Conservation (phyloP, 2,113 vertebrate genomes). For the Seriola quinqueradiata region DNA sequence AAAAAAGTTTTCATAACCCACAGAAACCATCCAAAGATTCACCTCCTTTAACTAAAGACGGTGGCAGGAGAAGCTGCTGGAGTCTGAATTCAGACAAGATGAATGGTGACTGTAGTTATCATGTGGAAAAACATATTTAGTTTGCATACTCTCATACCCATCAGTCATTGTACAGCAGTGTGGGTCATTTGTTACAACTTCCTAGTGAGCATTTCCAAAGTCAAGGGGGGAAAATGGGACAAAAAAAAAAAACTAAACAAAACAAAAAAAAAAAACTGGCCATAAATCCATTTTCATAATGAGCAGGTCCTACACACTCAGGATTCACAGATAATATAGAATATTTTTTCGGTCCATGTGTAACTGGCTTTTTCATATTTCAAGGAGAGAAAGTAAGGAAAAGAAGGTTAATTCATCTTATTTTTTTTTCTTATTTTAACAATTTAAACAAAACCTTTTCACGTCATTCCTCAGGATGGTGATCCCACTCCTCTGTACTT, state of each 20-base stretch:
- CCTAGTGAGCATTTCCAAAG: conserved; percentile 16
- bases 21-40: conserved; percentile 34
- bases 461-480: conserved; percentile 44
- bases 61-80: conserved; percentile 1
- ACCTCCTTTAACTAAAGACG: neutral
- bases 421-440: neutral
- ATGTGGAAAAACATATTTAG: neutral
- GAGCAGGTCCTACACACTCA: conserved; percentile 52
- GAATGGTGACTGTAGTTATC: neutral
- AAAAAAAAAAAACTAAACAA: neutral
- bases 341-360: neutral
- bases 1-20: conserved; percentile 37
- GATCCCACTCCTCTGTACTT: conserved; percentile 49
- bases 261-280: conserved; percentile 47
- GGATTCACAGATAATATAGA: conserved; percentile 49
- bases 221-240: neutral
- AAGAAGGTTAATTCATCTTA: neutral
- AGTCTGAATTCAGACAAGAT: neutral
- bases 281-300: conserved; percentile 30
- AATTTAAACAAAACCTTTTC: conserved; percentile 44
- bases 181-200: conserved; percentile 37
- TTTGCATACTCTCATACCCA: neutral
- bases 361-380: conserved; percentile 21
- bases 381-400: neutral
- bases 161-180: conserved; percentile 37